Base-by-base conservation (phyloP, 2,888 invertebrate species). In the Plebejus anna region DNA sequence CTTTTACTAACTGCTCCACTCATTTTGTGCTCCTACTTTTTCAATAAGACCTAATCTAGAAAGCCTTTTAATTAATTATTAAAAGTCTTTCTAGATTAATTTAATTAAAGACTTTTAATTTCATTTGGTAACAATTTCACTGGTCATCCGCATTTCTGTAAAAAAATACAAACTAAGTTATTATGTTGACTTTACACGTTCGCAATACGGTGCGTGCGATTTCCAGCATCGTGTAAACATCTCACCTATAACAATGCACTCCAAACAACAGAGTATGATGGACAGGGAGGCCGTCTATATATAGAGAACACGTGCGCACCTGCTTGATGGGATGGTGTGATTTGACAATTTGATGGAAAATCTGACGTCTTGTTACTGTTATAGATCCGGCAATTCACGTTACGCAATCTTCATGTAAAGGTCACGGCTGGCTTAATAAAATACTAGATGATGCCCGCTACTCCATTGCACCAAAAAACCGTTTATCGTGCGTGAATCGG, bases 241-340 rank as follows among this genome's bases (percentile, higher is more conserved):
- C 61, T 32, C 1, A 66, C 32, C 28, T 55, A 13, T 13, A 51
- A 73, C 13, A 55, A 73, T 73, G 73, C 73, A 73, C 51, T 51
- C 47, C 73, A 73, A 73, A 73, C 72, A 72, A 11, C 73, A 32
- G 73, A 73, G 47, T 32, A 6, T 92, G 92, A 92, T 89, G 87
- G 92, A 92, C 92, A 91, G 88, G 85, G 88, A 86, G 83, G 85
- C 86, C 86, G 84, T 80, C 81, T 81, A 81, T 83, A 85, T 84
- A 84, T 91, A 91, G 92, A 84, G 79, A 80, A 87, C 90, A 88
- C 90, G 91, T 90, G 91, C 90, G 86, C 83, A 82, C 83, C 55
- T 73, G 73, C 32, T 51, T 72, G 51, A 73, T 73, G 73, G 73
- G 32, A 51, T 51, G 73, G 73, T 73, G 73, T 55, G 51, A 73